Base-by-base conservation (phyloP, 2,113 vertebrate species). In the Arothron firmamentum region DNA sequence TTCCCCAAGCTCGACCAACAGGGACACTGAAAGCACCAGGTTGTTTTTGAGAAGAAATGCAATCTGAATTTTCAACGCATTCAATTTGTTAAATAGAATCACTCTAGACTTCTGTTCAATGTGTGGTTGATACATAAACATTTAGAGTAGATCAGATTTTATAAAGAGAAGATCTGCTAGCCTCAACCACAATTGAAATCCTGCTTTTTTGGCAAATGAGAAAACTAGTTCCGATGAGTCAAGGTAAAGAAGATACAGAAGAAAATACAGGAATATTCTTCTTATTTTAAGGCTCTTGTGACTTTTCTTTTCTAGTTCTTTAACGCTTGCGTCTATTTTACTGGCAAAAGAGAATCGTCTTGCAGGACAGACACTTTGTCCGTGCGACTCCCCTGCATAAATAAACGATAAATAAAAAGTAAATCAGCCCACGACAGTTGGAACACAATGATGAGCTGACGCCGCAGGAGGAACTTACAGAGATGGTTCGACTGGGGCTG, bases 401-500 rank as follows among this genome's bases (percentile, higher is more conserved):
- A 84, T 77, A 69, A 79, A 79, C 67, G 54, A 72, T 59, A 76
- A 28, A 64, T 65, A 12, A 79, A 51, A 72, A 28, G 16, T 18
- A 38, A 57, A 56, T 70, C 48, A 68, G 51, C 38, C 66, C 66
- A 62, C 63, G 48, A 2, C 21, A 57, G 56, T 25, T 20, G 55
- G 72, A 70, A 21, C 50, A 75, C 18, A 9, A 38, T 38, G 52
- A 41, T 50, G 8, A 53, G 20, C 14, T 42, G 43, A 53, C 11
- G 56, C 42, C 42, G 55, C 14, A 19, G 7, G 15, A 6, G 47
- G 34, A 83, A 96, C 97, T 95, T 89, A 99, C 96, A 86, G 95
- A 98, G 88, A 98, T 93, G 41, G 93, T 94, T 71, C 95, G 95
- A 52, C 94, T 92, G 4, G 96, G 97, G 63, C 95, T 98, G 42